phyloP scores from a whole-genome alignment of 2,888 invertebrate genomes.

The Eurytoma adleriae region DNA sequence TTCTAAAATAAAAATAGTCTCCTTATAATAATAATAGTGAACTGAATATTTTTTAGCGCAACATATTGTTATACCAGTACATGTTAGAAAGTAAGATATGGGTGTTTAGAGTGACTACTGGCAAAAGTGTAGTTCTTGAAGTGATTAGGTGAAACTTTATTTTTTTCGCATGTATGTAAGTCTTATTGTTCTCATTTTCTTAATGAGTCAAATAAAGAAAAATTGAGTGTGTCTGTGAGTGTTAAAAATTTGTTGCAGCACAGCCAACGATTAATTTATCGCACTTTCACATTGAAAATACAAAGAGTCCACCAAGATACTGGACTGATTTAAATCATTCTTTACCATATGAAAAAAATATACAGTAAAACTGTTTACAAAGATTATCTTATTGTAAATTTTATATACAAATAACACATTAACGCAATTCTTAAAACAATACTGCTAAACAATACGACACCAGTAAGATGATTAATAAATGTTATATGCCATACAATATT shows the following conservation, averaged over 20 bases:
- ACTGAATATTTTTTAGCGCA: background rate
- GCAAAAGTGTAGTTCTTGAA: constrained; percentile 8
- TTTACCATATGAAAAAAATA: constrained; percentile 61
- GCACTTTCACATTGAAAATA: constrained; percentile 33
- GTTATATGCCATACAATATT: constrained; percentile 12
- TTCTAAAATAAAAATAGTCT: background rate
- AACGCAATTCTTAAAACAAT: constrained; percentile 59
- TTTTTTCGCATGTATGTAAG: constrained; percentile 52
- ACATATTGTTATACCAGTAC: background rate
- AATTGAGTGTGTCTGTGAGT: constrained; percentile 37
- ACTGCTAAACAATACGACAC: constrained; percentile 62
- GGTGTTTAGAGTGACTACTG: background rate
- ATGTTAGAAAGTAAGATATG: background rate
- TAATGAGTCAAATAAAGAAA: constrained; percentile 53
- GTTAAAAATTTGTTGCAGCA: constrained; percentile 44
- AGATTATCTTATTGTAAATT: constrained; percentile 60
- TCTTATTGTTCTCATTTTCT: constrained; percentile 61
- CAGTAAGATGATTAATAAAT: constrained; percentile 30
- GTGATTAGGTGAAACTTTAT: constrained; percentile 23
- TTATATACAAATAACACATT: constrained; percentile 61
- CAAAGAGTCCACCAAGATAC: constrained; percentile 8
- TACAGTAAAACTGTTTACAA: constrained; percentile 63
- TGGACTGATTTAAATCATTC: constrained; percentile 4
- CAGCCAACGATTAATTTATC: constrained; percentile 48
- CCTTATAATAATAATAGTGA: background rate